Percentiles rank a stretch among this genome's conserved stretches.
Evolutionary conservation across 37 sponge, comb jelly and placozoan genomes (phyloP).

Genomic region (Aphrocallistes beatrix): DNA sequence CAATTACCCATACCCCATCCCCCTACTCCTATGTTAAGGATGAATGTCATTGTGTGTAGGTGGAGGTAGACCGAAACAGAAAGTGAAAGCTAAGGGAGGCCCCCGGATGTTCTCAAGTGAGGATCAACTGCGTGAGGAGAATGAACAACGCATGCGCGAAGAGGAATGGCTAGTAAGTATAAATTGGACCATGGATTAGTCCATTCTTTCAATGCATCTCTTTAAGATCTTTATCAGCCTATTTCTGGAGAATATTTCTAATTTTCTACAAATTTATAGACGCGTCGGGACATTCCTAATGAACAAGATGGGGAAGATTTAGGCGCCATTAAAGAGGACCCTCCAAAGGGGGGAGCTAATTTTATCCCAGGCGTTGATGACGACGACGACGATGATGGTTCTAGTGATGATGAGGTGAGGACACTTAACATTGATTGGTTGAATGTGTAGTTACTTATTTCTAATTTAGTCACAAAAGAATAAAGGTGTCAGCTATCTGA

Average conservation of each 20-base stretch:
- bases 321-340: background rate
- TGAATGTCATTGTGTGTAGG: background rate
- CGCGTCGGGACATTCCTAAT: no score
- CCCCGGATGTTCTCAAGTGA: background rate
- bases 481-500: background rate
- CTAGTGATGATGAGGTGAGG: background rate
- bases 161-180: background rate
- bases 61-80: conserved; percentile 15
- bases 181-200: no score
- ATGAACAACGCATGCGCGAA: background rate
- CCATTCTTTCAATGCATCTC: no score
- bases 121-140: background rate
- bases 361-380: background rate
- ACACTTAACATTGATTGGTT: no score
- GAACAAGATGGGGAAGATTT: background rate
- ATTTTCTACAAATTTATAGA: no score
- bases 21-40: no score
- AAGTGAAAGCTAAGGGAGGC: background rate
- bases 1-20: no score
- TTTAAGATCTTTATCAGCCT: no score
- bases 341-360: background rate
- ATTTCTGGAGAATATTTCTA: no score
- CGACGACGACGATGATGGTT: background rate
- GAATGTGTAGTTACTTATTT: no score
- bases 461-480: background rate